A percentile compares a stretch with the other conserved stretches of the same genome.
Evolutionary conservation across 2,797 vertebrate genomes (phyloP).

Genomic region (Erethizon dorsatum): DNA sequence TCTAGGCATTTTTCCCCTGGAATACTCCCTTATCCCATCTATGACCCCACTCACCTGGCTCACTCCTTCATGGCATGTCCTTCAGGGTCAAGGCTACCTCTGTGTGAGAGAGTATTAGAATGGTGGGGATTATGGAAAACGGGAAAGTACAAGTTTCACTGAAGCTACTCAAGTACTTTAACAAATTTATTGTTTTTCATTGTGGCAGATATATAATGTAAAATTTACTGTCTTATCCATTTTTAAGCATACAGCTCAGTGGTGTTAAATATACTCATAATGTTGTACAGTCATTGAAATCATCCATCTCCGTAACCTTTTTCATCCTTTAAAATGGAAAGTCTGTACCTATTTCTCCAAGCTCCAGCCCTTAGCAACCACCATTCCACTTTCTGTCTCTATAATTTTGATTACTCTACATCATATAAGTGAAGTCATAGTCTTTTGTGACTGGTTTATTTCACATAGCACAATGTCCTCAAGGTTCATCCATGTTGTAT

Average conservation of each 20-base stretch:
- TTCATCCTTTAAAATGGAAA: not conserved
- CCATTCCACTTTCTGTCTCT: not conserved
- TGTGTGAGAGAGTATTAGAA: not conserved
- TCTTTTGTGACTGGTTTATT: not conserved
- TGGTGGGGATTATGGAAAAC: not conserved
- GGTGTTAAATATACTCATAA: not conserved
- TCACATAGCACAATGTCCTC: not conserved
- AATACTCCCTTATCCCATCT: not conserved
- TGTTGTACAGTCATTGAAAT: not conserved
- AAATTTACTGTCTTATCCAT: not conserved
- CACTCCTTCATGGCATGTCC: not conserved
- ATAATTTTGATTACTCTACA: not conserved
- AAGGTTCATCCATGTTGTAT: not conserved
- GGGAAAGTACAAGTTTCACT: not conserved
- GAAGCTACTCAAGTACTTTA: not conserved
- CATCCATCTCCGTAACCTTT: not conserved
- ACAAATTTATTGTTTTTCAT: not conserved
- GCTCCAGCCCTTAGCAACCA: not conserved
- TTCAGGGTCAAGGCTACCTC: not conserved
- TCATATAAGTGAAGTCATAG: not conserved
- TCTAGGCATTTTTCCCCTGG: not conserved
- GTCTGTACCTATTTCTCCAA: not conserved
- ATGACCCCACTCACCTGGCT: not conserved
- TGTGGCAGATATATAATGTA: not conserved
- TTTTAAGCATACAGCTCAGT: not conserved